Base-by-base conservation (phyloP, 2,113 vertebrate genomes). In the Propithecus coquereli region DNA sequence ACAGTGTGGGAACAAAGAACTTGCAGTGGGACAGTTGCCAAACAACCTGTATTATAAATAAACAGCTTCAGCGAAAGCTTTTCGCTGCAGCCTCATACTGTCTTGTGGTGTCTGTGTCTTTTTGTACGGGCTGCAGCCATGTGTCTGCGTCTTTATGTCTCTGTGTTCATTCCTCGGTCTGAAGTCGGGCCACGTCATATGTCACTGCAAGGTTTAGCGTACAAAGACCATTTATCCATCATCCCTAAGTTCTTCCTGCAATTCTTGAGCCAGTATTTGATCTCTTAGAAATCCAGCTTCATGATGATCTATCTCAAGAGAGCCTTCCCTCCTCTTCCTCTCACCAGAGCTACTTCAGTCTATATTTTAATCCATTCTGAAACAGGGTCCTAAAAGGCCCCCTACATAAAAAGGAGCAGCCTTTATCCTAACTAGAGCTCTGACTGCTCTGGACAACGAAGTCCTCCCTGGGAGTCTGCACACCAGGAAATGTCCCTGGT, bases 251-350 rank as follows among this genome's bases (percentile, higher is more conserved):
- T 8, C 2, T 93, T 20, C 43, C 16, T 77, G 66, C 59, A 79
- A 65, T 52, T 86, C 17, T 23, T 27, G 3, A 27, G 8, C n/a
- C 32, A 77, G 57, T 73, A 65, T 47, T 22, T 45, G 43, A 94
- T 45, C 8, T 70, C 2, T 32, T 47, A 59, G 52, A 10, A 92
- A 25, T 3, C 37, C 8, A 93, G 14, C 0, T 45, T 20, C 23
- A 74, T 22, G 86, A 87, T 20, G 18, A 65, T 61, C 63, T 83
- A 32, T 37, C 2, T 40, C 12, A 40, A 1, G 37, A 81, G 1
- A 40, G 8, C n/a, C 22, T 32, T 40, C 14, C 27, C n/a, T 32
- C 6, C 2, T 9, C 0, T 0, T 25, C 16, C 6, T 80, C 34
- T 82, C n/a, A 77, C 16, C n/a, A 47, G 59, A 68, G 11, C 6